Evolutionary conservation across 2,888 invertebrate genomes (phyloP).

Genomic region (Dione juno): DNA sequence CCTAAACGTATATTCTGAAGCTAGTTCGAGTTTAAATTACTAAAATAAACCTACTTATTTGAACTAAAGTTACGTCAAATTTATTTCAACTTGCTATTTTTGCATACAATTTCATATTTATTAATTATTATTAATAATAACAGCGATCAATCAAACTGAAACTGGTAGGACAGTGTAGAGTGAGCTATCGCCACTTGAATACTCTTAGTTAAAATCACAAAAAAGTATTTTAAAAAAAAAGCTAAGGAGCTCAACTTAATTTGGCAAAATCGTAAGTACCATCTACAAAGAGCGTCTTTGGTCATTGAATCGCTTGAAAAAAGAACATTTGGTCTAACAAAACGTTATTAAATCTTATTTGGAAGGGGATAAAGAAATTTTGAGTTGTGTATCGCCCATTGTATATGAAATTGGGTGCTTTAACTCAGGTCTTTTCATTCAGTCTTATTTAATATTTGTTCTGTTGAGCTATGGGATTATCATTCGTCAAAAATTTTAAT

Average conservation of each 20-base stretch:
- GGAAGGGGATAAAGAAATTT: constrained; percentile 62
- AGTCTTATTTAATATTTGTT: constrained; percentile 46
- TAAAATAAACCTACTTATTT: no score
- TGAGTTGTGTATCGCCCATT: constrained; percentile 53
- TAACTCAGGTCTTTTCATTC: constrained; percentile 60
- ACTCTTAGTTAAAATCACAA: constrained; percentile 20
- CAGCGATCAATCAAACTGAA: constrained; percentile 68
- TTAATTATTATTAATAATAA: constrained; percentile 65
- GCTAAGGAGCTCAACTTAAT: constrained; percentile 46
- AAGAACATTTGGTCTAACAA: constrained; percentile 73
- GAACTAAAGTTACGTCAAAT: no score
- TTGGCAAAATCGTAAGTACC: constrained; percentile 58
- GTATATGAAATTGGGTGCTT: constrained; percentile 54
- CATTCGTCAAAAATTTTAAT: constrained; percentile 18
- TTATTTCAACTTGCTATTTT: neutral
- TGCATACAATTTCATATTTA: constrained; percentile 34
- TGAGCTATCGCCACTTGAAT: constrained; percentile 51
- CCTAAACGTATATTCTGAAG: no score
- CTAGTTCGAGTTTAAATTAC: no score
- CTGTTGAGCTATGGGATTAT: constrained; percentile 43
- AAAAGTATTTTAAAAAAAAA: constrained; percentile 40
- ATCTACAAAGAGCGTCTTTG: constrained; percentile 62
- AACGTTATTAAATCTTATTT: constrained; percentile 80
- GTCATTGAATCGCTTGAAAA: constrained; percentile 52
- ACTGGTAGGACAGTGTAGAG: constrained; percentile 52